Base-by-base conservation (phyloP, 2,888 invertebrate genomes). In the Iphiclides podalirius region DNA sequence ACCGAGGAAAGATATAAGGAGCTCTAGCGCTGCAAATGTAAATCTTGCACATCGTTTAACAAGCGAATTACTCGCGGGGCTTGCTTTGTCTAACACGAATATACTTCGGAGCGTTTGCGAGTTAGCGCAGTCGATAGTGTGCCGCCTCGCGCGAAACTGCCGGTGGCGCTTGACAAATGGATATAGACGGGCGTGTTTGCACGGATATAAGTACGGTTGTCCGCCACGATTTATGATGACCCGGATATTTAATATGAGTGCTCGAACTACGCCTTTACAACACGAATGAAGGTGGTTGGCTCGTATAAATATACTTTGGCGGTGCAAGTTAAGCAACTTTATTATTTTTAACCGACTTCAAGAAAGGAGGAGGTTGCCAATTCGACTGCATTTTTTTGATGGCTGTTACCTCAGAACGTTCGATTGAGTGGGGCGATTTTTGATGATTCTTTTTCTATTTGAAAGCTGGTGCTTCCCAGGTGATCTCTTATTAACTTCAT, bases 21-120 rank as follows among this genome's bases (percentile, higher is more conserved):
- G 31, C 31, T 43, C 31, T 28, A 15, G 7, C 12, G 34, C 26
- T 28, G 34, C 39, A 4, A 44, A 39, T 49, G 49, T 49, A 43
- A 49, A 49, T 38, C 43, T 43, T 36, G 38, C 26, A 34, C 34
- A 13, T 44, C 38, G 39, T 44, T 49, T 49, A 49, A 44, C 44
- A 49, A 44, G 26, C 39, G 49, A 49, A 49, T 49, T 49, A 42
- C 42, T 14, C 6, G 17, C 37, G 15, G 14, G 39, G 40, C n/a
- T 26, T 39, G 44, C 36, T 33, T 50, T 50, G 50, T 45, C 50
- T 50, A 20, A 50, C 40, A 40, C 44, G 50, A 28, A 50, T 50
- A 36, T 50, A 40, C 17, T 50, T 44, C 28, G 35, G 16, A 26
- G 41, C 34, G 39, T 33, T 40, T 38, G 34, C 33, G 28, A 47